Percentiles rank a stretch among this genome's conserved stretches.
Evolutionary conservation across 2,888 invertebrate genomes (phyloP).

Genomic region (Morpho deidamia): DNA sequence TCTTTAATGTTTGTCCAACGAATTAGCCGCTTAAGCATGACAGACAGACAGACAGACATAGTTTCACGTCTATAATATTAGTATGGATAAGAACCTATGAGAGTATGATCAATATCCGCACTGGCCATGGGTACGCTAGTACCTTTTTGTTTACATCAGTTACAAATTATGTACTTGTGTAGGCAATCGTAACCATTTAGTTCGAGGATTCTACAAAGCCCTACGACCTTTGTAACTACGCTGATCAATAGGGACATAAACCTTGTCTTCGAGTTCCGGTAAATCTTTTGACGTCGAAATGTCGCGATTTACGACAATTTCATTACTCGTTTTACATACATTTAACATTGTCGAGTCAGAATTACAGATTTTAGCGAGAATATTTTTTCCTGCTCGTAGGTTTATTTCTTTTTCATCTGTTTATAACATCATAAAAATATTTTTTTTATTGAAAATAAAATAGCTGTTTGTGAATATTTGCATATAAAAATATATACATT

Average conservation of each 20-base stretch:
- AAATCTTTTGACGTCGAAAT: slow-evolving; percentile 43
- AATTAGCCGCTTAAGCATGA: too few relatives aligned
- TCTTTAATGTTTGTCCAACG: too few relatives aligned
- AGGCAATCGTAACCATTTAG: slow-evolving; percentile 21
- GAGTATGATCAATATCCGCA: too few relatives aligned
- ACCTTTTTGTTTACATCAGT: neutral
- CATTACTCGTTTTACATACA: slow-evolving; percentile 38
- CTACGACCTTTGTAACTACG: slow-evolving; percentile 44
- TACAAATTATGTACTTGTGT: slow-evolving; percentile 2
- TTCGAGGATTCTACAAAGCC: slow-evolving; percentile 20
- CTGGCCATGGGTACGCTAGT: too few relatives aligned
- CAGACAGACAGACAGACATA: too few relatives aligned
- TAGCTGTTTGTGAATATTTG: too few relatives aligned
- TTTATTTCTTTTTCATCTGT: slow-evolving; percentile 16
- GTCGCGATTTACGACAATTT: slow-evolving; percentile 52
- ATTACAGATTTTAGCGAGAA: slow-evolving; percentile 30
- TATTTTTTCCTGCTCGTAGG: neutral
- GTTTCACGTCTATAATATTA: too few relatives aligned
- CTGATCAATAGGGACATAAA: slow-evolving; percentile 66
- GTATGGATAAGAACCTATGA: too few relatives aligned
- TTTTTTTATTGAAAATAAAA: too few relatives aligned
- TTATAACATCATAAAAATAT: too few relatives aligned
- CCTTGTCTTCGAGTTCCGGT: slow-evolving; percentile 51
- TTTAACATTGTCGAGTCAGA: slow-evolving; percentile 39
- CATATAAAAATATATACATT: too few relatives aligned